A percentile compares a stretch with the other conserved stretches of the same genome.
These are phyloP conservation scores for Champsocephalus gunnari DNA, from an alignment of 2,797 vertebrate species.

Conservation along the genomic window DNA sequence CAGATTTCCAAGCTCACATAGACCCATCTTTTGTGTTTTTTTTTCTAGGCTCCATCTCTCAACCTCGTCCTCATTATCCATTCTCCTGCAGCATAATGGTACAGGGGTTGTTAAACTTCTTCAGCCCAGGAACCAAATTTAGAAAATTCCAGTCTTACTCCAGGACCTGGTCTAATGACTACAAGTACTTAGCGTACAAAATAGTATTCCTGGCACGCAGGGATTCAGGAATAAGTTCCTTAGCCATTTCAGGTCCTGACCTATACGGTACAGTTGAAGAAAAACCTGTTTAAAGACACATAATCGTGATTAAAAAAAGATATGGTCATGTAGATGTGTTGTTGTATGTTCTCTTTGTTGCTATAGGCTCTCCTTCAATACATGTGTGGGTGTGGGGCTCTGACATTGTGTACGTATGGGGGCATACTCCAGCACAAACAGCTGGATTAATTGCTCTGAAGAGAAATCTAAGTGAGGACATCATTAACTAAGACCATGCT, in stretches of 20 bases:
- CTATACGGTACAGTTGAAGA: conserved; percentile 11
- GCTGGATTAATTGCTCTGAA: conserved; percentile 72
- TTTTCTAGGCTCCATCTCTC: conserved; percentile 50
- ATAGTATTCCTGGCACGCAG: conserved; percentile 42
- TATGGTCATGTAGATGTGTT: conserved; percentile 15
- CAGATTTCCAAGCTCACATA: conserved; percentile 43
- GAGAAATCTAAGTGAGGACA: conserved; percentile 63
- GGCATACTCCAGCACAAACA: conserved; percentile 55
- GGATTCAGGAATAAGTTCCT: conserved; percentile 43
- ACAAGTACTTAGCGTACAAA: conserved; percentile 42
- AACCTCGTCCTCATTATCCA: conserved; percentile 76
- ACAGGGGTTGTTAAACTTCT: conserved; percentile 66
- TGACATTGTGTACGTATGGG: conserved; percentile 61
- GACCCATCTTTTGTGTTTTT: conserved; percentile 55
- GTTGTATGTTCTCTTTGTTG: conserved; percentile 24
- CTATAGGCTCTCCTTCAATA: conserved; percentile 25
- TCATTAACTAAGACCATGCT: conserved; percentile 72
- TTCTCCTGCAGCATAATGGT: conserved; percentile 66
- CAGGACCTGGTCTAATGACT: conserved; percentile 72
- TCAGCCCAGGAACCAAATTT: conserved; percentile 68
- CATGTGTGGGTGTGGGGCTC: conserved; percentile 63
- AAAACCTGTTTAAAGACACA: conserved; percentile 50
- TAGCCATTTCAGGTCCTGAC: conserved; percentile 50
- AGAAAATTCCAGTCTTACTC: conserved; percentile 60
- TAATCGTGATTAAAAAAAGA: conserved; percentile 25